Evolutionary conservation across 2,888 invertebrate species (phyloP).

Genomic region (Amphipoea oculea): DNA sequence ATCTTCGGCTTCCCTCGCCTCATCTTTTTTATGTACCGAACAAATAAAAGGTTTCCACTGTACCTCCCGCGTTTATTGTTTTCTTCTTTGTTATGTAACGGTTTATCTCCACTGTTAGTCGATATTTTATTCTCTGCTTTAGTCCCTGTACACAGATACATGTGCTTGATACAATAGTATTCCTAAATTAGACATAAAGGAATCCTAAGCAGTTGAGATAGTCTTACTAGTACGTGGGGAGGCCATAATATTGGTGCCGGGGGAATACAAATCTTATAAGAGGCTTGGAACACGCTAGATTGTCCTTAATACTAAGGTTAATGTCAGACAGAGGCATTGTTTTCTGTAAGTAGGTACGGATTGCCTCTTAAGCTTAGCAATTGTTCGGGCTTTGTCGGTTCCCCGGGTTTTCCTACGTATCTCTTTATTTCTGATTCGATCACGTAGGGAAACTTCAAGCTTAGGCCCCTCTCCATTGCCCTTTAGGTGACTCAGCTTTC

Average conservation of each 20-base stretch:
- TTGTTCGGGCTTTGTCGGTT: background rate
- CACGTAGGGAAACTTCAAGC: background rate
- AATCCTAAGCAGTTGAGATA: background rate
- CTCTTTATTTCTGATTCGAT: background rate
- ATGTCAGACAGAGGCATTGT: background rate
- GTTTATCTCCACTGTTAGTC: background rate
- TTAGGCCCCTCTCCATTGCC: background rate
- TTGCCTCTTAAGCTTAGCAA: background rate
- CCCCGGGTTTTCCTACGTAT: background rate
- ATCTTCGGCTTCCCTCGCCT: background rate
- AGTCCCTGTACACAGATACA: constrained; percentile 4
- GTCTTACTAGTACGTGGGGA: background rate
- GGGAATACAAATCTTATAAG: background rate
- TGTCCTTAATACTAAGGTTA: background rate
- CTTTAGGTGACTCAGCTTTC: background rate
- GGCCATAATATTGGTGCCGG: constrained; percentile 8
- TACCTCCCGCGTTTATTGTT: constrained; percentile 3
- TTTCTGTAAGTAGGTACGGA: background rate
- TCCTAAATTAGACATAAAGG: constrained; percentile 43
- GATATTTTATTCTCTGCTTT: constrained; percentile 10
- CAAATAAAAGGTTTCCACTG: constrained; percentile 17
- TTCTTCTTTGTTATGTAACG: constrained; percentile 7
- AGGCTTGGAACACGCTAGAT: background rate
- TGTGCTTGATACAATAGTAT: constrained; percentile 11
- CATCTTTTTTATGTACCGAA: constrained; percentile 34